These are phyloP conservation scores for Drosophila tripunctata DNA, from an alignment of 2,888 invertebrate species.

Conservation along the genomic window DNA sequence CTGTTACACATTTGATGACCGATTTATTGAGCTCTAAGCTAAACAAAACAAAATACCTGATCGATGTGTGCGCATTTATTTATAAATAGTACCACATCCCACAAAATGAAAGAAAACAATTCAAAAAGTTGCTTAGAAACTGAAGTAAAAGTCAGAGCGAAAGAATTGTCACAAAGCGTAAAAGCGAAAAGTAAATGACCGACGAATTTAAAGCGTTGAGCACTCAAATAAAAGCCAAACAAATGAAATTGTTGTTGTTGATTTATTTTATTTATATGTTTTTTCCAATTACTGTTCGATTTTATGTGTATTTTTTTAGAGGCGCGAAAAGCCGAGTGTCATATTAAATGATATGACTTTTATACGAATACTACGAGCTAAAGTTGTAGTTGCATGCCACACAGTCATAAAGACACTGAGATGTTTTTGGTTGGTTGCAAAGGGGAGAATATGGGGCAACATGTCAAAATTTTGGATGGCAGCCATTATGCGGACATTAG, in stretches of 20 bases:
- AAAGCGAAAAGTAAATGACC: slow-evolving; percentile 66
- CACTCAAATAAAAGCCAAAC: slow-evolving; percentile 17
- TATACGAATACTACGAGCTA: not conserved
- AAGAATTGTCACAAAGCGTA: slow-evolving; percentile 52
- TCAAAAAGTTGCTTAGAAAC: slow-evolving; percentile 60
- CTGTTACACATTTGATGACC: not conserved
- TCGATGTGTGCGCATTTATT: slow-evolving; percentile 34
- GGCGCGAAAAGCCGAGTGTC: slow-evolving; percentile 43
- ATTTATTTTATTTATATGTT: slow-evolving; percentile 13
- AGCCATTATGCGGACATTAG: slow-evolving; percentile 58
- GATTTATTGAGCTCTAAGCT: not conserved
- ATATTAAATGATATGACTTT: slow-evolving; percentile 17
- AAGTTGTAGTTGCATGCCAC: slow-evolving; percentile 13
- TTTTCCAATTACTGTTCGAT: slow-evolving; percentile 25
- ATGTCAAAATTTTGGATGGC: slow-evolving; percentile 41
- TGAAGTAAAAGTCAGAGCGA: slow-evolving; percentile 44
- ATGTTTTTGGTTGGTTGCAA: not conserved
- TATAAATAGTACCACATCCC: slow-evolving; percentile 6
- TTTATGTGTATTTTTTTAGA: slow-evolving; percentile 28
- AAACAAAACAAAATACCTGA: not conserved
- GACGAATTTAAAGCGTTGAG: slow-evolving; percentile 24
- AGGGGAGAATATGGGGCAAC: slow-evolving; percentile 21
- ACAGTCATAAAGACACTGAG: not conserved
- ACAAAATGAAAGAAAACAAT: not conserved
- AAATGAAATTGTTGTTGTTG: slow-evolving; percentile 21